Base-by-base conservation (phyloP, 1,140 invertebrate species). In the Caenorhabditis latens region DNA sequence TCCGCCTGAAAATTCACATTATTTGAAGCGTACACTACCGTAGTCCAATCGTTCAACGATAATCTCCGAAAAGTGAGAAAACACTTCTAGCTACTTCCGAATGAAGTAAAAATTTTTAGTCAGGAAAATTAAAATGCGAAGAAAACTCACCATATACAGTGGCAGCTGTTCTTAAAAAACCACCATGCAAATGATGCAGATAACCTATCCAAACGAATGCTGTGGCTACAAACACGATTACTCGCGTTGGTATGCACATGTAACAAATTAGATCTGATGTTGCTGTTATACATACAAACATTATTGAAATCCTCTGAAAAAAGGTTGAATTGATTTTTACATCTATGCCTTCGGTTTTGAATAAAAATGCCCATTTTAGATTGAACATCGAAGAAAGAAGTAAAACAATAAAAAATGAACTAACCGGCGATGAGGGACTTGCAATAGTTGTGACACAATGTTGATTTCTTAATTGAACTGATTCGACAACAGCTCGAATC, bases 221-320 rank as follows among this genome's bases (percentile, higher is more conserved):
- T 94, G 97, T 98, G 89, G 98, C 97, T 89, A 96, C 96, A 94
- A 99, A 99, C 93, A 98, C 98, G 4, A 89, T 42, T 91, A 98
- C 94, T 96, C 97, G 98, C 93, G 99, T 95, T 88, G 98, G 98
- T 94, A 99, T 98, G 93, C 99, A 98, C 94, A 99, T 97, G 94
- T 97, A 98, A 95, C 97, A 99, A 93, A 99, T 96, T 95, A 99
- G 96, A 94, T 99, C 98, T 90, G 97, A 98, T 89, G 97, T 99
- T 88, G 99, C 95, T 90, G 97, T 97, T 93, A 99, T 96, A 93
- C 97, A 98, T 90, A 99, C 96, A 94, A 99, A 99, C 94, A 99
- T 97, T 90, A 99, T 95, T 91, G 97, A 98, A 94, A 99, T 99
- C 93, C 97, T 97, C 97, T 98, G 94, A 85, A 95, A 92, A 87